Evolutionary conservation across 1,140 invertebrate genomes (phyloP).

Genomic region (Onthophagus taurus): DNA sequence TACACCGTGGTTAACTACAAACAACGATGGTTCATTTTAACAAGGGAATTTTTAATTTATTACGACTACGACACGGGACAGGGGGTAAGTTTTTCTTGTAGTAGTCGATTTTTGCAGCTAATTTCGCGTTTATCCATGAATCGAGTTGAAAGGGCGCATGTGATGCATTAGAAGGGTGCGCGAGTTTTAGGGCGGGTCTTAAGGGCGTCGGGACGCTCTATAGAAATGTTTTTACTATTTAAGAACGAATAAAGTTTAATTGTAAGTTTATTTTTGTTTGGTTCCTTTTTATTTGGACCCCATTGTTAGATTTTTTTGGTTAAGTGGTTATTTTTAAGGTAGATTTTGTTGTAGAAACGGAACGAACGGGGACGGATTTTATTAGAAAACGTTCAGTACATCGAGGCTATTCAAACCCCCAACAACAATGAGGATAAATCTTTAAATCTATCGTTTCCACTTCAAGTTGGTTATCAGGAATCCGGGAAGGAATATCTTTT

Average conservation of each 20-base stretch:
- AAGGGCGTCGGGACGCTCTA: neutral
- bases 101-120: no score
- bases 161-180: constrained; percentile 5
- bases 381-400: constrained; percentile 59
- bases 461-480: constrained; percentile 68
- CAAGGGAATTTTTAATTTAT: constrained; percentile 61
- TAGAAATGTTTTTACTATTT: neutral
- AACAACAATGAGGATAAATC: constrained; percentile 28
- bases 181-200: constrained; percentile 8
- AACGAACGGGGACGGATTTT: constrained; percentile 72
- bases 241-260: neutral
- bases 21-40: constrained; percentile 74
- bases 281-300: neutral
- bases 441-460: constrained; percentile 39
- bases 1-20: constrained; percentile 79
- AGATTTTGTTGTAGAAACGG: constrained; percentile 46
- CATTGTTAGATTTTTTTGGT: neutral
- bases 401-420: constrained; percentile 58
- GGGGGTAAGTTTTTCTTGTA: constrained; percentile 53
- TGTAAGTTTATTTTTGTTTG: neutral
- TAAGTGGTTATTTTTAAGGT: neutral
- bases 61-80: constrained; percentile 74
- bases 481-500: constrained; percentile 61
- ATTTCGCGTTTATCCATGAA: no score
- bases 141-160: neutral